phyloP scores from a whole-genome alignment of 64 coral and sea anemone species.

The Acropora tenuis region DNA sequence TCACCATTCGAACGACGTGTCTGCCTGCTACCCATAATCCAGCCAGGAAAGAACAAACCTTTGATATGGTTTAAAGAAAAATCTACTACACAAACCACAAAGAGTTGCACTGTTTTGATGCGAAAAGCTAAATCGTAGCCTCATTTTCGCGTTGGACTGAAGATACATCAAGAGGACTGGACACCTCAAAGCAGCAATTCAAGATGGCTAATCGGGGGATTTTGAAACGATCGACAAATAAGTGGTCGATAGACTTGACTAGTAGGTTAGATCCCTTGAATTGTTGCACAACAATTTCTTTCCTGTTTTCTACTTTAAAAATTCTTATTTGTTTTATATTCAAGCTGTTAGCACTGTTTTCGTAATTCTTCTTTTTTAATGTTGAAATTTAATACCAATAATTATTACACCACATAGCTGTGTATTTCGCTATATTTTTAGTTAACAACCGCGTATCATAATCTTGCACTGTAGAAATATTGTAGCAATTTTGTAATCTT shows the following conservation, averaged over 20 bases:
- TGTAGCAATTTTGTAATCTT: too few relatives aligned
- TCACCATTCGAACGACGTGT: slow-evolving; percentile 32
- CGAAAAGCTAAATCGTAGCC: background rate
- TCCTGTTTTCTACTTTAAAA: background rate
- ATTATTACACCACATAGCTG: too few relatives aligned
- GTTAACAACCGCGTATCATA: too few relatives aligned
- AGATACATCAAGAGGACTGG: slow-evolving; percentile 40
- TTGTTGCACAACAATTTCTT: background rate
- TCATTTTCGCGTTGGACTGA: slow-evolving; percentile 17
- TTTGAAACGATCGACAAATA: slow-evolving; percentile 64
- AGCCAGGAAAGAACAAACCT: slow-evolving; percentile 8
- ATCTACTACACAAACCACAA: background rate
- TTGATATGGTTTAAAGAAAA: background rate
- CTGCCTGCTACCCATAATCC: slow-evolving; percentile 78
- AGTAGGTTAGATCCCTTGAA: slow-evolving; percentile 44
- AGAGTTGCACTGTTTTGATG: too few relatives aligned
- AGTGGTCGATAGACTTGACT: slow-evolving; percentile 91
- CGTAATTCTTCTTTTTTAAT: too few relatives aligned
- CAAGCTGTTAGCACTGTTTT: too few relatives aligned
- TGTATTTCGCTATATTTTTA: too few relatives aligned
- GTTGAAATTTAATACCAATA: too few relatives aligned
- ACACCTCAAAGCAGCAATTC: background rate
- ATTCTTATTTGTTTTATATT: too few relatives aligned
- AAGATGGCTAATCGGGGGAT: slow-evolving; percentile 86
- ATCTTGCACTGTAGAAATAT: too few relatives aligned